A percentile compares a stretch with the other conserved stretches of the same genome.
phyloP scores from a whole-genome alignment of 2,797 vertebrate species.

The Hypotaenidia okinawae region DNA sequence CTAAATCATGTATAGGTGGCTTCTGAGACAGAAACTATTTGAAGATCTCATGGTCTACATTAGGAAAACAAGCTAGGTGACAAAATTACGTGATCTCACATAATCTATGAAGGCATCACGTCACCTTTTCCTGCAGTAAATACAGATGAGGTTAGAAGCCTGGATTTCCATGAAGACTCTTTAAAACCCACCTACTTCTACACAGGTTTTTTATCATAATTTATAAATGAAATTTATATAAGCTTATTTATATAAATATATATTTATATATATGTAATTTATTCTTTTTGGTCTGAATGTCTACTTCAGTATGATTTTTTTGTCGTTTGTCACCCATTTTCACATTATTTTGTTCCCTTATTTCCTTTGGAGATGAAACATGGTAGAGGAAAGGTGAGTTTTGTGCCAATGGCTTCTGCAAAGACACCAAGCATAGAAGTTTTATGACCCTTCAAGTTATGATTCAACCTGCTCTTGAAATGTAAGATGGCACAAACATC shows the following conservation, averaged over 20 bases:
- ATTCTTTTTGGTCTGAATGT: neutral
- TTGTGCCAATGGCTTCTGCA: neutral
- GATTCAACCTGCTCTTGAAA: neutral
- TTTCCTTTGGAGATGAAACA: neutral
- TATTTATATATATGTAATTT: neutral
- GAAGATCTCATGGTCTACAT: slow-evolving; percentile 25
- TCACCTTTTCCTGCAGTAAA: slow-evolving; percentile 28
- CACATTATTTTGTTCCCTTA: neutral
- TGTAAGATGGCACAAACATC: neutral
- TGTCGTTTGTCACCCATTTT: neutral
- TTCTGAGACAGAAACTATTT: slow-evolving; percentile 47
- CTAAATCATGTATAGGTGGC: slow-evolving; percentile 20
- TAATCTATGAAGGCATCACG: slow-evolving; percentile 23
- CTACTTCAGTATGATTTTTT: neutral
- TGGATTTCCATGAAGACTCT: neutral
- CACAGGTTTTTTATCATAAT: neutral
- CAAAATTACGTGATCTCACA: slow-evolving; percentile 33
- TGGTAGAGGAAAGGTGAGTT: neutral
- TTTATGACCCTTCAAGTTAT: neutral
- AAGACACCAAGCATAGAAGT: neutral
- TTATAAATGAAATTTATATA: neutral
- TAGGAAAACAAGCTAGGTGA: slow-evolving; percentile 19
- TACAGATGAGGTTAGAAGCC: slow-evolving; percentile 3
- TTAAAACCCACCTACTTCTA: neutral
- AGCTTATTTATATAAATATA: too few relatives aligned